Base-by-base conservation (phyloP, 2,888 invertebrate species). In the Platycnemis pennipes region DNA sequence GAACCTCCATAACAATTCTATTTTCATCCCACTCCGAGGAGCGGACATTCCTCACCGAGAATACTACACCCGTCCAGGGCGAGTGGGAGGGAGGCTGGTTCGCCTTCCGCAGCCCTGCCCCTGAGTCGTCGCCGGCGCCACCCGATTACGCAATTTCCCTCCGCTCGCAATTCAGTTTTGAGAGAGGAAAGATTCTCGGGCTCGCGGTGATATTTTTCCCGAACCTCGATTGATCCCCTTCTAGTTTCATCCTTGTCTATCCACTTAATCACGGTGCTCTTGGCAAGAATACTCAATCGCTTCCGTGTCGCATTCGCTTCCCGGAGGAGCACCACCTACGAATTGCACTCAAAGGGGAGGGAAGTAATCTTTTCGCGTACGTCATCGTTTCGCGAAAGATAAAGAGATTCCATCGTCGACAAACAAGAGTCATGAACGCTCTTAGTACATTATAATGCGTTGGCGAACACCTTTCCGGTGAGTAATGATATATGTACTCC, bases 1-100 rank as follows among this genome's bases (percentile, higher is more conserved):
- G 56, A 56, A 91, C 77, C 77, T 77, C 77, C 77, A 77, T 77
- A 77, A 77, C 77, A 77, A 77, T 77, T 77, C 77, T 77, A 77
- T 77, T 77, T 77, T 77, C 77, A 77, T 77, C 77, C 77, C 77
- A 77, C 77, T 77, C 63, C 63, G 13, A 77, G 77, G 77, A 77
- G 77, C 77, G 37, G 77, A 77, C 77, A 77, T 77, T 77, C 77
- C 77, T 37, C 13, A 26, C 3, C 37, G 31, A 13, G 77, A 37
- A 77, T 77, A 31, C 77, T 77, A 77, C 77, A 77, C 77, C 37
- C 77, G 77, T 1, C n/a, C 77, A 77, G 77, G 77, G 77, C 77
- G 77, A 5, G 63, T 63, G 49, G n/a, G 63, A 26, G 63, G 77
- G 77, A 77, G 77, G 77, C 77, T 8, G 8, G 77, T 37, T 77